Percentiles rank a stretch among this genome's conserved stretches.
Evolutionary conservation across 2,797 vertebrate species (phyloP).

Genomic region (Arnoldichthys spilopterus): DNA sequence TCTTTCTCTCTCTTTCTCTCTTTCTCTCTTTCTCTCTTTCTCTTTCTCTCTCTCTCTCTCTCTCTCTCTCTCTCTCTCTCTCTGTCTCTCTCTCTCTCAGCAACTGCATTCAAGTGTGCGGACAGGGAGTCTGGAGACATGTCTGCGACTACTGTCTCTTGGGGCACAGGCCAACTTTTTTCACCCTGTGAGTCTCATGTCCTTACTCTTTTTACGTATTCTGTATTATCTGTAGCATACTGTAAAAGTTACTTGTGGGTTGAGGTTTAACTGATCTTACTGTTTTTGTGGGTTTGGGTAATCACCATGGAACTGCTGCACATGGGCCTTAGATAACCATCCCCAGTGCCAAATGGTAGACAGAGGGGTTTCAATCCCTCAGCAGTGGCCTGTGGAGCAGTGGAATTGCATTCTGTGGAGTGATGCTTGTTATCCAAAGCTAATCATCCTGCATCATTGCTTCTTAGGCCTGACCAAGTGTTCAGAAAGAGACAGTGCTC

Average conservation of each 20-base stretch:
- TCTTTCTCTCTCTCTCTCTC: neutral
- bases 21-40: too few relatives aligned
- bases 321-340: too few relatives aligned
- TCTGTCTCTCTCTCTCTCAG: constrained; percentile 67
- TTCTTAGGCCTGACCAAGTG: too few relatives aligned
- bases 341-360: too few relatives aligned
- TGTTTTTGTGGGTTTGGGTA: neutral
- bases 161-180: constrained; percentile 98
- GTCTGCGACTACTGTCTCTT: constrained; percentile 92
- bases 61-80: constrained; percentile 10
- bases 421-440: too few relatives aligned
- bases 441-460: too few relatives aligned
- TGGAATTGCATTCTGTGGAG: too few relatives aligned
- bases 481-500: too few relatives aligned
- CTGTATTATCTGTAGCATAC: neutral
- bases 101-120: constrained; percentile 97
- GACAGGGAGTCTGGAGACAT: constrained; percentile 97
- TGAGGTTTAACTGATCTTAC: neutral
- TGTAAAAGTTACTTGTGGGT: neutral
- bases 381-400: too few relatives aligned
- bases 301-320: too few relatives aligned
- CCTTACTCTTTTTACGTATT: neutral
- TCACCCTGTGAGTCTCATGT: constrained; percentile 85
- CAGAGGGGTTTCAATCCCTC: too few relatives aligned
- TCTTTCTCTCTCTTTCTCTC: too few relatives aligned